Evolutionary conservation across 2,113 vertebrate species (phyloP), one percentile per base, ranked within the genome.

Genomic region (Oreochromis aureus): DNA sequence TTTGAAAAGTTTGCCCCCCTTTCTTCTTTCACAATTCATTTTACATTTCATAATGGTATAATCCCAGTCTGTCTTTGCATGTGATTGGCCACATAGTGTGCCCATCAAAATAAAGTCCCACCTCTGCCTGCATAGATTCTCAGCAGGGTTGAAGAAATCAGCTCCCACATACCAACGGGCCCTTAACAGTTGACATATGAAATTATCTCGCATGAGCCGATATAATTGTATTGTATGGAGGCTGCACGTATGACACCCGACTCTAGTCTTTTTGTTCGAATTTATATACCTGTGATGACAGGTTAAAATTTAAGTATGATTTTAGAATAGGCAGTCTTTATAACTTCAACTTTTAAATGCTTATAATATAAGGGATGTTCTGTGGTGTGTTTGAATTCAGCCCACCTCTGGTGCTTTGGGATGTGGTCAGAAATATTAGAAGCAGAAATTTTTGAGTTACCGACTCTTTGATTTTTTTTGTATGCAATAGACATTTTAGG

Each of bases 141-240:
- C 19, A 8, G 32, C 34, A 66, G 61, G 61, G 61, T 39, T 66
- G 19, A 39, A 39, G 34, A 66, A 39, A n/a, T 66, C 10, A 3
- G 0, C 61, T 66, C 19, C 34, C 61, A 22, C 19, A 12, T 66
- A 66, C 10, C 18, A 66, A 39, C 6, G 3, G 34, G 61, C n/a
- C 61, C 22, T 66, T 66, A 66, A 39, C 8, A 66, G 39, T 39
- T 39, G 61, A 66, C 61, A 66, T 0, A 39, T 66, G 6, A 66
- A 66, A 66, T 66, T 39, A 7, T 66, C 6, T 66, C 18, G 36
- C 10, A 1, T n/a, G n/a, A n/a, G n/a, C 32, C 4, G 0, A 39
- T 66, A 66, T 66, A 66, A 39, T 39, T 39, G 19, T 66, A 39
- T 66, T 13, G 34, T 66, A 66, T 66, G 19, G 61, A 66, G 61